Evolutionary conservation across 1,140 invertebrate species (phyloP), one percentile per base, ranked within the genome.

Genomic region (Odontomachus brunneus): DNA sequence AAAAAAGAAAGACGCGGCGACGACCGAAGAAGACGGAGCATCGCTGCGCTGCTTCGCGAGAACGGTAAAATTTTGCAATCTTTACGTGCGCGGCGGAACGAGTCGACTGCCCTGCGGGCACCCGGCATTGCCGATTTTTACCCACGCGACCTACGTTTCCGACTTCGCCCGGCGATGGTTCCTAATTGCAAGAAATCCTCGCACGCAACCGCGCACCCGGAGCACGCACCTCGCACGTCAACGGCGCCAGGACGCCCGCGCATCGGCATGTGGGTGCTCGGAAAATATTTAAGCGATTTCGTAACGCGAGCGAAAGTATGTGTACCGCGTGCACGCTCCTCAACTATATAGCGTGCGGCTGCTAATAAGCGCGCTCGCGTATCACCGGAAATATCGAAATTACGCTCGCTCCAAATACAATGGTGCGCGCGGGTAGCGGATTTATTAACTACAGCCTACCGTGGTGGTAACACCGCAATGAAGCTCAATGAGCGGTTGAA

Each of bases 281-380:
- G 75, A 55, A 86, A 87, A 80, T 62, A 51, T 26, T 12, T 5
- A 29, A 72, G 51, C 26, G 59, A 72, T 88, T 82, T 87, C 60
- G 72, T 51, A 88, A 88, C 53, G 38, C 38, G 48, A 76, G 83
- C 57, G 75, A 88, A 88, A 87, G 82, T 66, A 73, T 29, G 17
- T 2, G 26, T 51, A 2, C 24, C 29, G 12, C 14, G 7, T 22
- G 11, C 11, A 29, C 14, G 48, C 33, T 26, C 11, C 63, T 67
- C n/a, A 51, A 78, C 5, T 78, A 83, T 71, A n/a, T 62, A 60
- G 14, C 67, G 55, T 26, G 33, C 33, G 55, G 44, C 44, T 51
- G 59, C 24, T 67, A 73, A 83, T 80, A 78, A 83, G 53, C 67
- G 53, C 67, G 17, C 33, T 15, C 48, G 65, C 44, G 38, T 44